Percentiles rank a stretch among this genome's conserved stretches.
phyloP scores from a whole-genome alignment of 1,140 invertebrate species.

The Drosophila watanabei region DNA sequence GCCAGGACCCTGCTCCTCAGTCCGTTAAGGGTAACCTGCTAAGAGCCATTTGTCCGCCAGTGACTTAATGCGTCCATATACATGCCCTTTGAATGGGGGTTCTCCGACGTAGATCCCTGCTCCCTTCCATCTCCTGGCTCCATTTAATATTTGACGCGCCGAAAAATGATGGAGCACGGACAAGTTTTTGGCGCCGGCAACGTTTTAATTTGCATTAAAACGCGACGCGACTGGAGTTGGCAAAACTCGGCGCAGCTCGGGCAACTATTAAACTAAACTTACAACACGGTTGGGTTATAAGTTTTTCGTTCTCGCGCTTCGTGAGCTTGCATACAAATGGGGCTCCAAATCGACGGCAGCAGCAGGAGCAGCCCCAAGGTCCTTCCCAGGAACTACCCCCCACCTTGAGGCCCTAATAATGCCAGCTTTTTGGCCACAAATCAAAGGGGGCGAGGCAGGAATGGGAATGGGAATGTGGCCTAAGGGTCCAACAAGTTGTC shows the following conservation, averaged over 20 bases:
- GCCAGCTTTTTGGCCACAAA: conserved; percentile 54
- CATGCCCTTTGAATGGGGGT: not conserved
- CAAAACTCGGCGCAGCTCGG: conserved; percentile 35
- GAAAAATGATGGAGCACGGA: conserved; percentile 52
- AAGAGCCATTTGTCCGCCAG: conserved; percentile 38
- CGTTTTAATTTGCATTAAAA: conserved; percentile 82
- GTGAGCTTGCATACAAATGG: conserved; percentile 76
- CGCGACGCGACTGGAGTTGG: conserved; percentile 54
- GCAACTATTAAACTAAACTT: conserved; percentile 82
- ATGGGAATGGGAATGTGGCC: conserved; percentile 1
- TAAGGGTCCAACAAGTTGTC: conserved; percentile 68
- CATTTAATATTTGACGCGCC: conserved; percentile 69
- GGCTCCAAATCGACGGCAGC: conserved; percentile 22
- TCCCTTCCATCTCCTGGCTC: conserved; percentile 18
- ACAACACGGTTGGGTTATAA: conserved; percentile 62
- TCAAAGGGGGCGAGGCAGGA: conserved; percentile 45
- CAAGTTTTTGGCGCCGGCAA: conserved; percentile 68
- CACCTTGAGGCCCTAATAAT: conserved; percentile 61
- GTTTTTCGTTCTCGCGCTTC: conserved; percentile 60
- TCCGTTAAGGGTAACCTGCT: conserved; percentile 11
- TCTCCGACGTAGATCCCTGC: not conserved
- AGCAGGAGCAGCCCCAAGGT: conserved; percentile 12
- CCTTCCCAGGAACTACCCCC: not conserved
- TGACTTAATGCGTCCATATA: conserved; percentile 43
- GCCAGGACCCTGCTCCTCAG: not conserved